Evolutionary conservation across 2,113 vertebrate species (phyloP), one percentile per base, ranked within the genome.

Genomic region (Kryptolebias marmoratus): DNA sequence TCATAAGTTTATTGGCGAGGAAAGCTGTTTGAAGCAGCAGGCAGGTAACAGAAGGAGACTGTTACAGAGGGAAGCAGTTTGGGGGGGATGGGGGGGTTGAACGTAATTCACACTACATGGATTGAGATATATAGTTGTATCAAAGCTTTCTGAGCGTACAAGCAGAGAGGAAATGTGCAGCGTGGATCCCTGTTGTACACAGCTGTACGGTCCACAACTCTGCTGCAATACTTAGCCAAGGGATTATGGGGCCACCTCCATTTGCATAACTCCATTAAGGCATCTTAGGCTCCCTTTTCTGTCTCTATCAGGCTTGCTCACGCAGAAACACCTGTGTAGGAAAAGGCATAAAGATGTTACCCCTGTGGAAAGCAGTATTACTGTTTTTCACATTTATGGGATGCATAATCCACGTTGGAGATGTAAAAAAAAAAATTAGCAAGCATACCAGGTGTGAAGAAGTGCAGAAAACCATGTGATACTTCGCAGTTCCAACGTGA

Each of bases 261-360:
- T 92, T 92, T 91, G 81, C 90, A 91, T 91, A 90, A 90, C 89
- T 89, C 84, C 74, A 90, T 86, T 87, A 90, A 91, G 77, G 63
- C 80, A 63, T 81, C 83, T 68, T 55, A 69, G 61, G 3, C 71
- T 74, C 75, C 49, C 39, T 56, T 80, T 74, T 79, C 73, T 80
- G 68, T 54, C 72, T 71, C 45, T 58, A 47, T 69, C 77, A 75
- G 42, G 28, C 85, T 68, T 59, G 18, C 77, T 79, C 74, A 67
- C 73, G 13, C 71, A 13, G 69, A 88, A 82, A 90, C 91, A 91
- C 90, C 89, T 91, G 88, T 90, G 87, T 66, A 57, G 85, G 77
- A 60, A 68, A 79, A 82, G 81, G 81, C 74, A 70, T 73, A 80
- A 85, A 91, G 89, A 88, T 53, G 78, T 75, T 64, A 47, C 82